Base-by-base conservation (phyloP, 2,888 invertebrate species). In the Galerucella calmariensis region DNA sequence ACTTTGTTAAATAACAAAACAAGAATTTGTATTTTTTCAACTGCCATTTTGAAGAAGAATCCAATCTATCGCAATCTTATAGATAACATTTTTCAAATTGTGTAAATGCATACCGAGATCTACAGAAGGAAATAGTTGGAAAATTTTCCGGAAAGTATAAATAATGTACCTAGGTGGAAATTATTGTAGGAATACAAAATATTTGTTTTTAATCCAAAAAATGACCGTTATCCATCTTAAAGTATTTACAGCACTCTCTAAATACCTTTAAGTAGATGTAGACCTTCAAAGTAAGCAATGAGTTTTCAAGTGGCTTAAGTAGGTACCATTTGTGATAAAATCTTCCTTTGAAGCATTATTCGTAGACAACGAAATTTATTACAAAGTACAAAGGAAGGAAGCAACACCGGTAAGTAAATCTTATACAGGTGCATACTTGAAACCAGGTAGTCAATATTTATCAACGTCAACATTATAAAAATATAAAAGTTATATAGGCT, bases 361-460 rank as follows among this genome's bases (percentile, higher is more conserved):
- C 56, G 56, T n/a, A 20, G 56, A 56, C 56, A 56, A 56, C 16
- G 10, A 56, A 56, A 56, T 56, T 56, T 56, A 56, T 56, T 10
- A 56, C 56, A 16, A 2, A 20, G 20, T 10, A 56, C 16, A 56
- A 56, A 56, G 56, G 56, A 56, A 56, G 56, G 56, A 56, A 56
- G 5, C 48, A 48, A 48, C 48, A 48, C 48, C 48, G 48, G 48
- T 48, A 48, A 48, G 48, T 48, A 48, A 48, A 48, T 1, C 48
- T 48, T 48, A 12, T 48, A 48, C 48, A 48, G 48, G 48, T 48
- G 48, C 48, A 48, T 48, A 1, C 48, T 48, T 56, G 8, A 53
- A 53, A n/a, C n/a, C 56, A 56, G 56, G 56, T 56, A 56, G 56
- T 56, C 56, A 20, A 56, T 56, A 56, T 56, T 56, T 56, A 56